Base-by-base conservation (phyloP, 2,888 invertebrate species). In the Ceramica pisi region DNA sequence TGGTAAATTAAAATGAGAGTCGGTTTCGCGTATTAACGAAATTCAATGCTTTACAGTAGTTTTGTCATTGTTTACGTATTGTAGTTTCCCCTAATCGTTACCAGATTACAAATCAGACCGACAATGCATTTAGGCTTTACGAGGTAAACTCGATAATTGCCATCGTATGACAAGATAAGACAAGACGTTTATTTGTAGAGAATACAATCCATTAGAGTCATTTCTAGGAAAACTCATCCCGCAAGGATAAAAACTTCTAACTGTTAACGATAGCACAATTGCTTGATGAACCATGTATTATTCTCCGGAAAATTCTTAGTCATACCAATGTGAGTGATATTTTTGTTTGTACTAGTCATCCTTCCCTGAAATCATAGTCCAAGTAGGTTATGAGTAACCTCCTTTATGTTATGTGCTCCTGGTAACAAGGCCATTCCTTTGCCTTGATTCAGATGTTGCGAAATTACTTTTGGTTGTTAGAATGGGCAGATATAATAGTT, bases 331-430 rank as follows among this genome's bases (percentile, higher is more conserved):
- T 23, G 10, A 41, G 23, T 23, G 41, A 68, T 71, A 71, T 67
- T 67, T 81, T 84, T 82, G 81, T 76, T 72, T 69, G 62, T 31
- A 63, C 79, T 83, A 83, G 73, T 75, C 81, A 76, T 69, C 73
- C 65, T 72, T 78, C 65, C 59, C 67, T 1, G 46, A 78, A 78
- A 78, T 77, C 80, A 56, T 76, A 78, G 75, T 65, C 60, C 65
- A 55, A 68, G 73, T 67, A n/a, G 64, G 74, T 76, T 81, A 84
- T 65, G 78, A 75, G 69, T 73, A 81, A 46, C 63, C 63, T 67
- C 38, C 16, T 46, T 26, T 31, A 14, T 66, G 41, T 56, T 55
- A 23, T 67, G 31, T 59, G 23, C 26, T 51, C 77, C 55, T 69
- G 19, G 51, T 76, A 81, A 56, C 57, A 72, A 72, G 70, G 35